These are phyloP conservation scores for Urosaurus nigricauda DNA, from an alignment of 2,797 vertebrate genomes.

Conservation along the genomic window DNA sequence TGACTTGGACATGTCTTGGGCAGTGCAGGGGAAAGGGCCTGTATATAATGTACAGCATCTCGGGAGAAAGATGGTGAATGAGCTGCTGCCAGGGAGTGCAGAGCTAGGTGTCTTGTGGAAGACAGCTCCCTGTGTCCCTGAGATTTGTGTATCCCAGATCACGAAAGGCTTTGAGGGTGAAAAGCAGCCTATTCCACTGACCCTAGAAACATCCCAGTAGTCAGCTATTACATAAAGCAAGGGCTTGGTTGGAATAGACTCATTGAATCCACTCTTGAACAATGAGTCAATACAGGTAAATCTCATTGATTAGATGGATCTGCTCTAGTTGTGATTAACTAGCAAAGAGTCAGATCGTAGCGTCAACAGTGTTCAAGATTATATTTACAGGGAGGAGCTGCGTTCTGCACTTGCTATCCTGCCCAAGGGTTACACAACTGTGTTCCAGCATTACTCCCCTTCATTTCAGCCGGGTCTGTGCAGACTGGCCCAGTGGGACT, in stretches of 20 bases:
- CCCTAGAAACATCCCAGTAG: neutral
- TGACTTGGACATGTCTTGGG: no score
- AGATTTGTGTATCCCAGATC: neutral
- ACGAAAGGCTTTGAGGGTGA: neutral
- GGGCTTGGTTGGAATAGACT: neutral
- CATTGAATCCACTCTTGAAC: no score
- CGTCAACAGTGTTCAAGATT: neutral
- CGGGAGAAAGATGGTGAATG: no score
- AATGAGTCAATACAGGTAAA: no score
- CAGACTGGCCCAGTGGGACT: neutral
- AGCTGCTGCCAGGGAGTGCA: no score
- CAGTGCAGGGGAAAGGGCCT: no score
- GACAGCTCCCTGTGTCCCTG: neutral
- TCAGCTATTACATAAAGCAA: neutral
- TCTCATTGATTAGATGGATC: no score
- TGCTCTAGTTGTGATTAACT: no score
- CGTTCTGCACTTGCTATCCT: neutral
- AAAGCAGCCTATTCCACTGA: neutral
- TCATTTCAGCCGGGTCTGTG: constrained; percentile 36
- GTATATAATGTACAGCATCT: no score
- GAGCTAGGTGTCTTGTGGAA: neutral
- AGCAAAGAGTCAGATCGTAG: neutral
- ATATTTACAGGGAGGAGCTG: neutral
- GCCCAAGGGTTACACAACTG: neutral
- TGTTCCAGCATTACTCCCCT: neutral